A percentile compares a stretch with the other conserved stretches of the same genome.
phyloP scores from a whole-genome alignment of 1,140 invertebrate species.

The Vollenhovia emeryi region DNA sequence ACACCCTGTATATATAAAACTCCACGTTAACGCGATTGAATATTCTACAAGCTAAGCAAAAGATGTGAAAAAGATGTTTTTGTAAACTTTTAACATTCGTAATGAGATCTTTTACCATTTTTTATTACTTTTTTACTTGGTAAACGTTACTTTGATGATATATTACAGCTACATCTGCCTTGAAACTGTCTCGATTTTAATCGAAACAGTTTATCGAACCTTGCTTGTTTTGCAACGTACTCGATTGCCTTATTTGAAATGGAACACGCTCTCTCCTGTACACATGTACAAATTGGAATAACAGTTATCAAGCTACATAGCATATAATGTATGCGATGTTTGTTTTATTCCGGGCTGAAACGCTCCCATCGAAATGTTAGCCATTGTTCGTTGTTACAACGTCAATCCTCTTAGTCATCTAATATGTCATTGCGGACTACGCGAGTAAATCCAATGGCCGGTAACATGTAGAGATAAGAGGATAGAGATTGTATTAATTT shows the following conservation, averaged over 20 bases:
- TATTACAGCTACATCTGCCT: neutral
- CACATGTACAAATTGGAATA: slow-evolving; percentile 1
- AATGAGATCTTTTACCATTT: neutral
- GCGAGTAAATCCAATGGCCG: neutral
- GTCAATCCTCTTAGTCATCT: slow-evolving; percentile 13
- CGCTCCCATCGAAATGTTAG: slow-evolving; percentile 13
- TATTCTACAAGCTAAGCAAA: neutral
- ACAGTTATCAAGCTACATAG: slow-evolving; percentile 11
- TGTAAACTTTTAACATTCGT: neutral
- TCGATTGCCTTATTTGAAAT: slow-evolving; percentile 30
- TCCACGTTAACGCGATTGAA: neutral
- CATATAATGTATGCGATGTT: neutral
- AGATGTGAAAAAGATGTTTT: neutral
- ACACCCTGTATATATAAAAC: no score
- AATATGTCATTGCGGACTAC: neutral
- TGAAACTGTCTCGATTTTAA: neutral
- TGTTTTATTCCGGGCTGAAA: slow-evolving; percentile 19
- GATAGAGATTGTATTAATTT: neutral
- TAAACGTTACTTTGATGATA: neutral
- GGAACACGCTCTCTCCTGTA: neutral
- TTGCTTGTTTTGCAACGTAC: slow-evolving; percentile 6
- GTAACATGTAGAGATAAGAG: neutral
- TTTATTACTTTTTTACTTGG: neutral
- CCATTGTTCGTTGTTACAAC: slow-evolving; percentile 10
- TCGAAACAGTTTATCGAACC: neutral